phyloP scores from a whole-genome alignment of 2,797 vertebrate genomes.

The Tenualosa thibaudeaui region DNA sequence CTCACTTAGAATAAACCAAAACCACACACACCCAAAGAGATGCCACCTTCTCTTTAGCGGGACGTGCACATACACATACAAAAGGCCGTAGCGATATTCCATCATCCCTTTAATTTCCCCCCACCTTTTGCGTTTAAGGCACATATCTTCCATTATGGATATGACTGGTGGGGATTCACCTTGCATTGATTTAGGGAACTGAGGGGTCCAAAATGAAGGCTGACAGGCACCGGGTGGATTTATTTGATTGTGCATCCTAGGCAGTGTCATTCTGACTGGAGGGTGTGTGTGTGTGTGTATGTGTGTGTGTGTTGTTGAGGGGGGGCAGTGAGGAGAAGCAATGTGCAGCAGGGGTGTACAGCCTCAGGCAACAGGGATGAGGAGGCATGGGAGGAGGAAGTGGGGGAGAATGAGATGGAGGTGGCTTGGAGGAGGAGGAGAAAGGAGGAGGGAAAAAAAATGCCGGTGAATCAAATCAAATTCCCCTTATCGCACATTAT shows the following conservation, averaged over 20 bases:
- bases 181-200: constrained; percentile 59
- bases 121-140: constrained; percentile 67
- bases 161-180: constrained; percentile 69
- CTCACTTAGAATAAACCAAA: constrained; percentile 71
- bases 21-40: constrained; percentile 42
- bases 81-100: constrained; percentile 53
- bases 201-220: constrained; percentile 67
- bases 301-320: constrained; percentile 1
- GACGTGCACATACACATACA: constrained; percentile 39
- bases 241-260: constrained; percentile 78
- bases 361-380: constrained; percentile 6
- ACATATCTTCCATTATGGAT: constrained; percentile 78
- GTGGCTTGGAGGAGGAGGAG: constrained; percentile 28
- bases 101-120: constrained; percentile 69
- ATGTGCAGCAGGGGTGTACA: constrained; percentile 23
- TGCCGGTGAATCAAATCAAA: constrained; percentile 90
- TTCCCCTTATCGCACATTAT: constrained; percentile 98
- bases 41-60: constrained; percentile 27
- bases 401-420: constrained; percentile 28
- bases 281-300: constrained; percentile 31
- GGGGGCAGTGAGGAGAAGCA: constrained; percentile 34
- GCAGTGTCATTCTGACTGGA: constrained; percentile 67
- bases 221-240: constrained; percentile 71
- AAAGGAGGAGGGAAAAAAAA: constrained; percentile 35
- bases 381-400: background rate